Base-by-base conservation (phyloP, 1,140 invertebrate species). In the Temnothorax curvispinosus region DNA sequence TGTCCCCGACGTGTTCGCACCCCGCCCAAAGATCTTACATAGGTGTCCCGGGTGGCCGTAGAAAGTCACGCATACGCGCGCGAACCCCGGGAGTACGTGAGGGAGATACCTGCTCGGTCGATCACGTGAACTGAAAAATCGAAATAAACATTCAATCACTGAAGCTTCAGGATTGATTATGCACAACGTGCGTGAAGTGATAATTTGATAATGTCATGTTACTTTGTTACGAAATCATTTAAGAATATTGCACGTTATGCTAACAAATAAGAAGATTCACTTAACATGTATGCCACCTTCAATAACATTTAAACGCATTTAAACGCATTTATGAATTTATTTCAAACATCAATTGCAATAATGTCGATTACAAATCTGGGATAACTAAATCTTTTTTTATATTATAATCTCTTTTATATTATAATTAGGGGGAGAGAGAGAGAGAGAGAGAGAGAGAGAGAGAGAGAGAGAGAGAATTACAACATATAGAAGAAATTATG, bases 1-100 rank as follows among this genome's bases (percentile, higher is more conserved):
- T 94, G 93, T 94, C 91, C 87, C 93, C 90, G 92, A 93, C 90
- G 87, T 91, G 91, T 95, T 94, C 94, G 94, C 94, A 95, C 94
- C 91, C 94, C 93, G 93, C 93, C 93, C 91, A 89, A 81, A 92
- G 89, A 88, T 90, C 89, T 85, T 47, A 84, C 77, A 85, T 92
- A 92, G 93, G 92, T 94, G 93, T 94, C 91, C 92, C 91, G 90
- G 90, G 88, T 91, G 88, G 89, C 85, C 78, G 80, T 87, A 78
- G 88, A 78, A 78, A 86, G 85, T 90, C 89, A 88, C 91, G 90
- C 90, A 89, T 81, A 89, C 87, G 67, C 52, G 67, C 52, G n/a
- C 64, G 64, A 78, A 27, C 9, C 15, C 35, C 65, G 47, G n/a
- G 47, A 54, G 21, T 62, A 35, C 56, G 41, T 54, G 77, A 67